Evolutionary conservation across 2,888 invertebrate genomes (phyloP).

Genomic region (Diplolepis rosae): DNA sequence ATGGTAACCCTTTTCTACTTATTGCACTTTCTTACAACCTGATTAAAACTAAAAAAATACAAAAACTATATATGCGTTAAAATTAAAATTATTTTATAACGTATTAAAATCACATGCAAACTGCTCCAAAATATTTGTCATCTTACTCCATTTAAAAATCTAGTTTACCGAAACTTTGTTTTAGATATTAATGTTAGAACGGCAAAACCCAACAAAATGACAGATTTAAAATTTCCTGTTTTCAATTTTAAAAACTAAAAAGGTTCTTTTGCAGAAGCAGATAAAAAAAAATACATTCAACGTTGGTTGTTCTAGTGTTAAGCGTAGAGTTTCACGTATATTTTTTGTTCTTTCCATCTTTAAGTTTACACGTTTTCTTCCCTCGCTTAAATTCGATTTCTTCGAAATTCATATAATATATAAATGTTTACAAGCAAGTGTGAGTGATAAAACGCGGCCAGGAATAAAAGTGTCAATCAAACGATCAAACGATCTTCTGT

Average conservation of each 20-base stretch:
- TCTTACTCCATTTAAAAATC: background rate
- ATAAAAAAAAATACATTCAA: too few relatives aligned
- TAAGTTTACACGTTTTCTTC: background rate
- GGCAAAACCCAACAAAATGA: too few relatives aligned
- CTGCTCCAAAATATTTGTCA: conserved; percentile 12
- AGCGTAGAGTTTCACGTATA: too few relatives aligned
- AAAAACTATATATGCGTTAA: conserved; percentile 8
- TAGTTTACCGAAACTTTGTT: background rate
- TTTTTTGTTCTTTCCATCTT: background rate
- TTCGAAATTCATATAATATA: background rate
- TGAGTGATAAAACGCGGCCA: too few relatives aligned
- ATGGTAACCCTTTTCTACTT: conserved; percentile 23
- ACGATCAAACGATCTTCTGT: too few relatives aligned
- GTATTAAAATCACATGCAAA: background rate
- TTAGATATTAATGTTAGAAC: too few relatives aligned
- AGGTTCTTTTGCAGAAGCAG: too few relatives aligned
- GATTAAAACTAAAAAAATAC: background rate
- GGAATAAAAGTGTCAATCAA: too few relatives aligned
- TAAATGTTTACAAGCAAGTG: too few relatives aligned
- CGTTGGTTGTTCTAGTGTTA: too few relatives aligned
- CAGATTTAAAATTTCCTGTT: too few relatives aligned
- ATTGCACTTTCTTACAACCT: conserved; percentile 5
- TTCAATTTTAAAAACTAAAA: too few relatives aligned
- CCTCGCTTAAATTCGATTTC: background rate
- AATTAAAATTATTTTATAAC: background rate